Conservation (phyloP, 2,797 vertebrate genomes). For the Lateolabrax maculatus region DNA sequence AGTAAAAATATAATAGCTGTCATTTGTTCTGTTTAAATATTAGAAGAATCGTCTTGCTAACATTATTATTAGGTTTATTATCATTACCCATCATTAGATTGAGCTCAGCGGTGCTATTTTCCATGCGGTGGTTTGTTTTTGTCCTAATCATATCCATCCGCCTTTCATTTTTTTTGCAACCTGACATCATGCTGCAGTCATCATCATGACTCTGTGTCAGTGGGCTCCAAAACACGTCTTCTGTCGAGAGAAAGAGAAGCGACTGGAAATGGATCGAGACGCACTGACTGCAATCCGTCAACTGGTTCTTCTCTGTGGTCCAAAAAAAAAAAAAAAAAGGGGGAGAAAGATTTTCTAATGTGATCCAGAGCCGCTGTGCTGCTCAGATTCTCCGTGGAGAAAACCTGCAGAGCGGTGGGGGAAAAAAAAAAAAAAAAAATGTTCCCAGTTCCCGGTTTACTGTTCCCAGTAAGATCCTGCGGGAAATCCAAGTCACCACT, state of each 20-base stretch:
- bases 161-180: not conserved
- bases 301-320: constrained; percentile 28
- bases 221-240: not conserved
- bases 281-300: constrained; percentile 15
- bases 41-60: no score
- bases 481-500: constrained; percentile 69
- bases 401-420: constrained; percentile 13
- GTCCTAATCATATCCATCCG: constrained; percentile 13
- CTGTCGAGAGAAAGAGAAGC: not conserved
- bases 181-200: constrained; percentile 11
- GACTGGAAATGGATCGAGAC: not conserved
- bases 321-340: not conserved
- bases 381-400: constrained; percentile 22
- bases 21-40: not conserved
- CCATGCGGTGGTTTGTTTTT: not conserved
- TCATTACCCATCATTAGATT: not conserved
- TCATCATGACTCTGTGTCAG: constrained; percentile 10
- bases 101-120: not conserved
- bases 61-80: not conserved
- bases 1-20: not conserved
- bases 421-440: not conserved
- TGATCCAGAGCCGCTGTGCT: not conserved
- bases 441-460: constrained; percentile 46
- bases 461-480: constrained; percentile 57
- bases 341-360: constrained; percentile 10